Conservation (phyloP, 2,888 invertebrate species). For the Diarsia mendica region DNA sequence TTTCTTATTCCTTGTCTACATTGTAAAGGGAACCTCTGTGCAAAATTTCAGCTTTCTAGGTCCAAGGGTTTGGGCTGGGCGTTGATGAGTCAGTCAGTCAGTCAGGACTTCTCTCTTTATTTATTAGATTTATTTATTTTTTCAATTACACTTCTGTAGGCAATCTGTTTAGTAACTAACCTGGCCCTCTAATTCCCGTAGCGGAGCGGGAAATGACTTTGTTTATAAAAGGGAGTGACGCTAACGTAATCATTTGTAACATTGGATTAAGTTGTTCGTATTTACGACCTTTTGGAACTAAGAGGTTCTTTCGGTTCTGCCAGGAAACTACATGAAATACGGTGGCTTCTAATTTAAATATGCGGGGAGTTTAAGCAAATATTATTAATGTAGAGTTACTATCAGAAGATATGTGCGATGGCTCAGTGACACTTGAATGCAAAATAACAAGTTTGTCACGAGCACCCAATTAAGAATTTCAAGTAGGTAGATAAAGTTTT, state of each 20-base stretch:
- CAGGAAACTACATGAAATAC: no score
- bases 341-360: background rate
- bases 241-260: conserved; percentile 45
- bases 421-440: background rate
- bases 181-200: conserved; percentile 40
- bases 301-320: background rate
- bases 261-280: conserved; percentile 21
- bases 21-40: no score
- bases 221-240: conserved; percentile 44
- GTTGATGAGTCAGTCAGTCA: no score
- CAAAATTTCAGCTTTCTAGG: no score
- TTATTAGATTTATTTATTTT: no score
- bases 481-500: background rate
- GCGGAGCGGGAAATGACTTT: conserved; percentile 54
- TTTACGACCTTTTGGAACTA: background rate
- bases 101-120: no score
- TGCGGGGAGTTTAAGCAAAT: background rate
- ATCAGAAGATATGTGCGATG: background rate
- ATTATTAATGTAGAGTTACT: background rate
- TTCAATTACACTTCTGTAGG: conserved; percentile 28
- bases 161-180: background rate
- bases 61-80: no score
- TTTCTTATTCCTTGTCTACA: no score
- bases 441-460: no score
- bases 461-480: no score